These are phyloP conservation scores for Gobius niger DNA, from an alignment of 2,113 vertebrate genomes.

Conservation along the genomic window DNA sequence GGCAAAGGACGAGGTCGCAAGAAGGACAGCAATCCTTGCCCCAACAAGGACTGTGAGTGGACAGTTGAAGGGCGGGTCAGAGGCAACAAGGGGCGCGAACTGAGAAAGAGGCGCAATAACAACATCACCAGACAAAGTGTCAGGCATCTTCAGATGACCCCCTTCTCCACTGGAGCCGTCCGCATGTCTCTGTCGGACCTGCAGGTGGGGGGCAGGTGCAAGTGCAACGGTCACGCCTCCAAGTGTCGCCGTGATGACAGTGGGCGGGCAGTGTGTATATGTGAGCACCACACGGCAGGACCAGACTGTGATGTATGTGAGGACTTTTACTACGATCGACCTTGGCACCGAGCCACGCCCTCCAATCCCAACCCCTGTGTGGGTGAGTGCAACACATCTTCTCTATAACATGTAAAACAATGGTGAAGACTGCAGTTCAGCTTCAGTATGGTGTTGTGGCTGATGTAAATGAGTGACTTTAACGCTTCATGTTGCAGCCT, in stretches of 20 bases:
- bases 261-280: conserved; percentile 75
- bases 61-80: conserved; percentile 56
- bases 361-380: conserved; percentile 83
- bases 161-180: conserved; percentile 22
- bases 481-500: conserved; percentile 67
- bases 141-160: conserved; percentile 37
- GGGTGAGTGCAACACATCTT: conserved; percentile 72
- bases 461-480: not conserved
- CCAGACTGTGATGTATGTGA: conserved; percentile 83
- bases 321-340: conserved; percentile 81
- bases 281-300: conserved; percentile 83
- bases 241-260: conserved; percentile 73
- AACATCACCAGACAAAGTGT: conserved; percentile 39
- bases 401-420: not conserved
- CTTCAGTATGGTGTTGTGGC: not conserved
- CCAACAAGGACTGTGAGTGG: conserved; percentile 65
- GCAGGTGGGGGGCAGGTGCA: conserved; percentile 84
- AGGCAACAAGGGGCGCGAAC: conserved; percentile 61
- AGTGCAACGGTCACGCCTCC: conserved; percentile 85
- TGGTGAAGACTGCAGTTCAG: not conserved
- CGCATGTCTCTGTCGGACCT: conserved; percentile 78
- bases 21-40: conserved; percentile 65
- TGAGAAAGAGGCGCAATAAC: conserved; percentile 77
- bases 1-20: conserved; percentile 55
- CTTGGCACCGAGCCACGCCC: conserved; percentile 85